phyloP scores from a whole-genome alignment of 2,797 vertebrate species.

The Cryptoprocta ferox region DNA sequence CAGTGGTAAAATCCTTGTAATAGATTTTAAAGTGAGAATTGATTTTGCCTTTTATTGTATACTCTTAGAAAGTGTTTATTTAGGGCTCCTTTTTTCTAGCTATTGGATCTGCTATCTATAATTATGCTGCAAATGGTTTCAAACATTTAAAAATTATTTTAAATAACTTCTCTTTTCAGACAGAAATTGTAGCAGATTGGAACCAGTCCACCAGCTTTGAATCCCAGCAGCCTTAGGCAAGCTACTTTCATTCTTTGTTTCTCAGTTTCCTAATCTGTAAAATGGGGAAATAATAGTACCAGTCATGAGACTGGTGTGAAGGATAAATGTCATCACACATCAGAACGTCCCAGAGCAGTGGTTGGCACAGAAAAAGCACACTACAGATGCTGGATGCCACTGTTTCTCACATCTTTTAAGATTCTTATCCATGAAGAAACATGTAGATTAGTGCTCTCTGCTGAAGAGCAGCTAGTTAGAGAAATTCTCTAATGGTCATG shows the following conservation, averaged over 20 bases:
- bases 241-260: not conserved
- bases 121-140: slow-evolving; percentile 37
- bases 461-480: not conserved
- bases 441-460: not conserved
- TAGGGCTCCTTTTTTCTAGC: not conserved
- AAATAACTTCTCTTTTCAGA: slow-evolving; percentile 1
- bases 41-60: slow-evolving; percentile 50
- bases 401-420: not conserved
- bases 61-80: slow-evolving; percentile 27
- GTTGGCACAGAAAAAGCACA: not conserved
- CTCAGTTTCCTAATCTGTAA: not conserved
- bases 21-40: slow-evolving; percentile 66
- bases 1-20: slow-evolving; percentile 49
- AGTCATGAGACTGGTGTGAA: not conserved
- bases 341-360: not conserved
- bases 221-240: not conserved
- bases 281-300: not conserved
- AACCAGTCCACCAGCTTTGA: not conserved
- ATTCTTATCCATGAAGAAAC: not conserved
- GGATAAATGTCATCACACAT: too few species aligned
- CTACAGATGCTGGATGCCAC: not conserved
- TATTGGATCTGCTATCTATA: not conserved
- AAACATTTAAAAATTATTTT: slow-evolving; percentile 23
- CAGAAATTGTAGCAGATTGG: not conserved
- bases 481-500: not conserved